These are phyloP conservation scores for Triplophysa tibetana DNA, from an alignment of 2,113 vertebrate species.

Conservation along the genomic window DNA sequence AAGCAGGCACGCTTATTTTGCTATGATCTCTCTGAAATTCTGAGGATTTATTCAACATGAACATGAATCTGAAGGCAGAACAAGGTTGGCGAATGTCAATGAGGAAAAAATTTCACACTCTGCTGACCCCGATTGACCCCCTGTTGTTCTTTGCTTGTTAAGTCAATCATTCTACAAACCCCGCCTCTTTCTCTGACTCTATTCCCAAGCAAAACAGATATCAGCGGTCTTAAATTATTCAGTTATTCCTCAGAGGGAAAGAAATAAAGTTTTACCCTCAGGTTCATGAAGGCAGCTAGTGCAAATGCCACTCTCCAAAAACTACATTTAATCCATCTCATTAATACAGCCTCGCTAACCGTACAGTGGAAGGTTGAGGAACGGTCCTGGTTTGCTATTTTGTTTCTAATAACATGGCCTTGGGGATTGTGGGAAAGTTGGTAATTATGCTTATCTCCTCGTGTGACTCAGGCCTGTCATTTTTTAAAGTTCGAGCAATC, in stretches of 20 bases:
- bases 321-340: conserved; percentile 66
- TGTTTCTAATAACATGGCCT: conserved; percentile 49
- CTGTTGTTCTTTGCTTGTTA: not conserved
- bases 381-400: conserved; percentile 48
- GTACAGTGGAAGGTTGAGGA: conserved; percentile 49
- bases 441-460: conserved; percentile 56
- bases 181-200: not conserved
- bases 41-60: not conserved
- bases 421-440: conserved; percentile 41
- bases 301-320: conserved; percentile 70
- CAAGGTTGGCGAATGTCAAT: conserved; percentile 2
- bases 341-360: conserved; percentile 50
- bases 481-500: conserved; percentile 38
- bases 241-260: conserved; percentile 28
- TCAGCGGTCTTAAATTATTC: not conserved
- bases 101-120: not conserved
- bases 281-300: conserved; percentile 56
- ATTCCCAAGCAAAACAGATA: not conserved
- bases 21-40: not conserved
- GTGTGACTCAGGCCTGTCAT: conserved; percentile 46
- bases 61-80: not conserved
- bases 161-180: conserved; percentile 4
- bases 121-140: not conserved
- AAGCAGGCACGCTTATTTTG: not conserved
- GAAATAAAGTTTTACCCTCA: conserved; percentile 42